Conservation (phyloP, 2,888 invertebrate genomes). For the Cerceris ruficornis region DNA sequence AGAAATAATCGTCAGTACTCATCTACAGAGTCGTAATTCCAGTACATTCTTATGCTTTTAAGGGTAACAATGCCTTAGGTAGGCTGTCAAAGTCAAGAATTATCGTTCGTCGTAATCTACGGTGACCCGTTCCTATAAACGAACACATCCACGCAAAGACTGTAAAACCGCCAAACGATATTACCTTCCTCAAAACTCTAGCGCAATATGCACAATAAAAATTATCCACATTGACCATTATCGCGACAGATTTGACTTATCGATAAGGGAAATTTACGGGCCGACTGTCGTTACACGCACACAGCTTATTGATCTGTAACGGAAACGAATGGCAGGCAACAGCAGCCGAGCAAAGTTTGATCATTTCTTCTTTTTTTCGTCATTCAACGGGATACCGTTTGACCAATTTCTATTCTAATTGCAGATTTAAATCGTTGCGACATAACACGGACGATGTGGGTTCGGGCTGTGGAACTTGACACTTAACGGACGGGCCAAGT, state of each 20-base stretch:
- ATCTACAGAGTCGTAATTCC: constrained; percentile 31
- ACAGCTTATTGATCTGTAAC: constrained; percentile 28
- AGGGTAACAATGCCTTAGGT: constrained; percentile 3
- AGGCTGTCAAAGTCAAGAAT: constrained; percentile 37
- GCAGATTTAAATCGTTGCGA: no score
- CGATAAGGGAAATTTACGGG: constrained; percentile 53
- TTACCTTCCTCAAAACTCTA: not conserved
- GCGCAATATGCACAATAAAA: constrained; percentile 40
- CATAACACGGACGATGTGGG: no score
- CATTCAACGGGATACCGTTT: not conserved
- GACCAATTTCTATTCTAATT: not conserved
- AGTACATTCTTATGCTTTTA: constrained; percentile 19
- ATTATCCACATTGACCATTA: constrained; percentile 42
- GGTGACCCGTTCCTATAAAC: constrained; percentile 2
- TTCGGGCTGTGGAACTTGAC: no score
- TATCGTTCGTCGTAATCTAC: constrained; percentile 52
- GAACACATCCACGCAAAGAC: constrained; percentile 32
- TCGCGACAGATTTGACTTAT: constrained; percentile 42
- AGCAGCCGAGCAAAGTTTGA: not conserved
- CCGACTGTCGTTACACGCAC: constrained; percentile 27
- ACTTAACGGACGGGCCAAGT: no score
- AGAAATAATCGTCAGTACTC: constrained; percentile 22
- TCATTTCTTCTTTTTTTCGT: not conserved
- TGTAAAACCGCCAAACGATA: constrained; percentile 8
- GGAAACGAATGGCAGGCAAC: constrained; percentile 15